Conservation (phyloP, 2,888 invertebrate genomes). For the Tetragonisca angustula region DNA sequence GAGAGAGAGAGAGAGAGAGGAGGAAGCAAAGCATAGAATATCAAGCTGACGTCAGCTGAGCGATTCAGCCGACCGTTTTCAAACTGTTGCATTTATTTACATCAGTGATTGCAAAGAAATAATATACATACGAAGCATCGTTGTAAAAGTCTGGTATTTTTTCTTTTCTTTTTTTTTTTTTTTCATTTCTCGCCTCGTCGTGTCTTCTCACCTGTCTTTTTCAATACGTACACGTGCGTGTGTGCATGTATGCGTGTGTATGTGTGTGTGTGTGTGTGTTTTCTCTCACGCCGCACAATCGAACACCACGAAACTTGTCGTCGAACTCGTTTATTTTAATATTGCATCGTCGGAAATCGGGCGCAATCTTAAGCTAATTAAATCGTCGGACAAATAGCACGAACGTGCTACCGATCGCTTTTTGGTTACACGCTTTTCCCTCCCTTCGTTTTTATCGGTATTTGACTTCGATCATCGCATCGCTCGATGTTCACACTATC, state of each 20-base stretch:
- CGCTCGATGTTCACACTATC: background rate
- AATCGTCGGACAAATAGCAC: constrained; percentile 32
- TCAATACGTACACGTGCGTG: background rate
- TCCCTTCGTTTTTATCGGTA: background rate
- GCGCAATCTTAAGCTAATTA: constrained; percentile 43
- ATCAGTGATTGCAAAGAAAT: constrained; percentile 64
- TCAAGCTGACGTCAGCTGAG: constrained; percentile 33
- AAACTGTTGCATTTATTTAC: constrained; percentile 69
- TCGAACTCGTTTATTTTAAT: constrained; percentile 11
- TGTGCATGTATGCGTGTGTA: too few species aligned
- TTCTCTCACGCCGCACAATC: background rate
- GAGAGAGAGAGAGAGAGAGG: background rate
- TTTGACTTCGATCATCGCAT: background rate
- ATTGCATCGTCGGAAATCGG: constrained; percentile 39
- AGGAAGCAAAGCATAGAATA: constrained; percentile 21
- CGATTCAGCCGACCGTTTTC: constrained; percentile 34
- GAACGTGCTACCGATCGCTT: background rate
- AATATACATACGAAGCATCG: constrained; percentile 69
- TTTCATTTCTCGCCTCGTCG: background rate
- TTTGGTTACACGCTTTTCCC: background rate
- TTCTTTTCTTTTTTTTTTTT: background rate
- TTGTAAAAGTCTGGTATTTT: constrained; percentile 60
- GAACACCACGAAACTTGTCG: background rate
- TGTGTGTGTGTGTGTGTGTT: background rate
- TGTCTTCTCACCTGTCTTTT: background rate